Conservation (phyloP, 1,140 invertebrate genomes). For the Portunus trituberculatus region DNA sequence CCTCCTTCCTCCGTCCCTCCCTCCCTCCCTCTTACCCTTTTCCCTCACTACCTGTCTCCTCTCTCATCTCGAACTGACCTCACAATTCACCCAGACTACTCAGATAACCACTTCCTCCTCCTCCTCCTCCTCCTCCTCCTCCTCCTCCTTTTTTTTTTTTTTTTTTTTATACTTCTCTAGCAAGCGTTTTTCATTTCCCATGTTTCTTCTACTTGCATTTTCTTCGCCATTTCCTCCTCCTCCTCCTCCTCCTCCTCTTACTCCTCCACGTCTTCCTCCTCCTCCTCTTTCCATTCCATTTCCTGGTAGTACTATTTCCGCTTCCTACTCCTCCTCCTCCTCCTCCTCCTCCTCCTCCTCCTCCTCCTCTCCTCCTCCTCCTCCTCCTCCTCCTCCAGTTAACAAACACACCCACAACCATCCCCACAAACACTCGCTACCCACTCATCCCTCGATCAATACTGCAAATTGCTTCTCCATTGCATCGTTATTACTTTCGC, state of each 20-base stretch:
- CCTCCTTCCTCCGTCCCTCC: background rate
- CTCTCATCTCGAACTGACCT: background rate
- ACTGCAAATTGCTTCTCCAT: slow-evolving; percentile 21
- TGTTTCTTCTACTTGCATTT: no score
- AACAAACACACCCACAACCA: no score
- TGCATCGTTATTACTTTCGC: slow-evolving; percentile 1
- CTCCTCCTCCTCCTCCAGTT: background rate
- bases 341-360: background rate
- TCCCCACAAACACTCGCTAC: background rate
- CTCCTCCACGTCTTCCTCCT: background rate
- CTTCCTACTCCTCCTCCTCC: background rate
- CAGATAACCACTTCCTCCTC: background rate
- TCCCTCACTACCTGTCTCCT: background rate
- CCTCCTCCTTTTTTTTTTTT: no score
- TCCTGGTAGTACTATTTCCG: background rate
- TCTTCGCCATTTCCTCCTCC: no score
- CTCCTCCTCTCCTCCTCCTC: background rate
- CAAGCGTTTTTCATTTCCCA: no score
- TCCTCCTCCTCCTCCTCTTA: background rate
- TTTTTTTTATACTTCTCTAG: no score
- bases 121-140: no score
- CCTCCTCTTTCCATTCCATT: background rate
- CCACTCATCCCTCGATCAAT: background rate
- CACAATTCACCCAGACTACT: background rate
- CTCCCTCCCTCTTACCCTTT: background rate